Evolutionary conservation across 1,140 invertebrate species (phyloP), one percentile per base, ranked within the genome.

Genomic region (Drosophila malerkotliana): DNA sequence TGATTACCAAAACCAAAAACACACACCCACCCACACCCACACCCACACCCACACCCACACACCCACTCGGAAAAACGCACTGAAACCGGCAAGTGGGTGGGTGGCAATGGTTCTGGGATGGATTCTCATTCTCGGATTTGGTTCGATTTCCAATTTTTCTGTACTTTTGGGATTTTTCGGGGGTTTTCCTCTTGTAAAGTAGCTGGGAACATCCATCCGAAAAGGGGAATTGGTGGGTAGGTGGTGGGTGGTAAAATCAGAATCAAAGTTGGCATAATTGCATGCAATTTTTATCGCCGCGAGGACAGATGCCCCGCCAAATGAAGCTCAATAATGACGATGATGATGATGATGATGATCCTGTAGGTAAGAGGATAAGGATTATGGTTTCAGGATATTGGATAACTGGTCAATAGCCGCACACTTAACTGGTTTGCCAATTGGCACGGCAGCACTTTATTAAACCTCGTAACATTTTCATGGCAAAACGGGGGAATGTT

Each of bases 201-300:
- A 48, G 45, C 14, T n/a, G 57, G 44, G 51, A 24, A 41, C 8
- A 32, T 32, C 44, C 34, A 24, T 18, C 18, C 18, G 18, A 18
- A 21, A 26, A 39, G 12, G 8, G 5, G 10, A 32, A 3, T 0
- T n/a, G 61, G 21, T 18, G 34, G 34, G 30, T 28, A n/a, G 39
- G 15, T 12, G 24, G n/a, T n/a, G 14, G 54, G 37, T n/a, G n/a
- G 39, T 4, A 34, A 37, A 37, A 12, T 12, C 34, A 37, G 56
- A 47, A 73, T 32, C 28, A 34, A 14, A 57, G 47, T 49, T 26
- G 60, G 75, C 69, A 83, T 79, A 83, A 83, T 83, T 83, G 80
- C 79, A 78, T 83, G 72, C 41, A 83, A 81, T 72, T 81, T 81
- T 81, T 77, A 81, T 81, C 45, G 72, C 54, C 75, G 44, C 52